Evolutionary conservation across 2,888 invertebrate species (phyloP), one percentile per base, ranked within the genome.

Genomic region (Macroteleia sp.): DNA sequence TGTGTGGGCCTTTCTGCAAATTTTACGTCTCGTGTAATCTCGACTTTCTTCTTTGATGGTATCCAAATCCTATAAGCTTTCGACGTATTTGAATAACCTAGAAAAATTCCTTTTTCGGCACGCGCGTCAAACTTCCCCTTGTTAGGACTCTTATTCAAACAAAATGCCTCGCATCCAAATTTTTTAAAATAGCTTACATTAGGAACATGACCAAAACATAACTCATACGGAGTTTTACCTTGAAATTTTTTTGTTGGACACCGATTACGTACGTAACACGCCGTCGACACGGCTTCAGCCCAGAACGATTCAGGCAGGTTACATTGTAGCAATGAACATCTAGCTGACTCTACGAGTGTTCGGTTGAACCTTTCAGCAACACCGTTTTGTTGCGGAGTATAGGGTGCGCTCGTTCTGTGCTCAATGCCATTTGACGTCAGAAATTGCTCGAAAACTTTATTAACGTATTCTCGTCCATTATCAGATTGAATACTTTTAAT

Each of bases 261-360:
- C 30, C 86, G 22, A 42, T 89, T 89, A 10, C 77, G 70, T 2
- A 84, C 41, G 48, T 85, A 85, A 10, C 80, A 77, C 2, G 85
- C 80, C 2, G 81, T 83, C 4, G 69, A 67, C 1, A 85, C 62
- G 0, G 87, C 87, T 57, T 88, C 87, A 1, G 79, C 83, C 87
- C 87, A 89, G 22, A 86, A 81, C 4, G 39, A 50, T 4, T 78
- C 34, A 9, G 78, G 75, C 3, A 86, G 48, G 1, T 52, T 61
- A 5, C 77, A 70, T 17, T 83, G 76, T 0, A 75, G 16, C n/a
- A 88, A 10, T 75, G 86, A 81, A 4, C 81, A 76, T 9, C 86
- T 66, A 0, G 85, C 82, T 36, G 77, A 59, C 22, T 85, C 83
- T 4, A 85, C 79, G 1, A 87, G 28, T 1, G 83, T 87, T 1